Evolutionary conservation across 2,888 invertebrate genomes (phyloP).

Genomic region (Polyommatus icarus): DNA sequence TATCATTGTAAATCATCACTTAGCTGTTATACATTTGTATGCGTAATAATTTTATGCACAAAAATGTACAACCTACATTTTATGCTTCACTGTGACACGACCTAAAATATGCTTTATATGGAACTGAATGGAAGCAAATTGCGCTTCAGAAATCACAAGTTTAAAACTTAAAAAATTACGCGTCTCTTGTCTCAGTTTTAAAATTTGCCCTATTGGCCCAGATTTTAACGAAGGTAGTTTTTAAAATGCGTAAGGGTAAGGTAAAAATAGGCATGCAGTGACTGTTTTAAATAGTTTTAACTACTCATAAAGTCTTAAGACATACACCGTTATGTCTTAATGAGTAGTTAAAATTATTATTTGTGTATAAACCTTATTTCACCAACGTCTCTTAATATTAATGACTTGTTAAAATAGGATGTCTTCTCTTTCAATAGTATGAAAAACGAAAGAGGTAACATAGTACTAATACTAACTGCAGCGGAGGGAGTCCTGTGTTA

Average conservation of each 20-base stretch:
- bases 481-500: too few relatives aligned
- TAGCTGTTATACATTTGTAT: background rate
- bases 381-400: too few relatives aligned
- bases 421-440: too few relatives aligned
- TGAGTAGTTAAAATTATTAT: too few relatives aligned
- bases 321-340: too few relatives aligned
- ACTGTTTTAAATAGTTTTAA: too few relatives aligned
- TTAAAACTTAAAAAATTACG: background rate
- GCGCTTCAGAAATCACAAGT: slow-evolving; percentile 22
- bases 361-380: too few relatives aligned
- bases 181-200: background rate
- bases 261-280: too few relatives aligned
- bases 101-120: slow-evolving; percentile 8
- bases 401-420: too few relatives aligned
- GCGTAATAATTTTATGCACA: background rate
- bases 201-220: background rate
- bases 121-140: slow-evolving; percentile 10
- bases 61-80: slow-evolving; percentile 14
- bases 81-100: slow-evolving; percentile 8
- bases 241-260: background rate
- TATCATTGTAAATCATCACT: background rate
- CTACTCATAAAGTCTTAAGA: too few relatives aligned
- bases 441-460: too few relatives aligned
- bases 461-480: too few relatives aligned
- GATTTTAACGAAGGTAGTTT: background rate